A percentile compares a stretch with the other conserved stretches of the same genome.
These are phyloP conservation scores for Ctenoplectra terminalis DNA, from an alignment of 1,140 invertebrate species.

Conservation along the genomic window DNA sequence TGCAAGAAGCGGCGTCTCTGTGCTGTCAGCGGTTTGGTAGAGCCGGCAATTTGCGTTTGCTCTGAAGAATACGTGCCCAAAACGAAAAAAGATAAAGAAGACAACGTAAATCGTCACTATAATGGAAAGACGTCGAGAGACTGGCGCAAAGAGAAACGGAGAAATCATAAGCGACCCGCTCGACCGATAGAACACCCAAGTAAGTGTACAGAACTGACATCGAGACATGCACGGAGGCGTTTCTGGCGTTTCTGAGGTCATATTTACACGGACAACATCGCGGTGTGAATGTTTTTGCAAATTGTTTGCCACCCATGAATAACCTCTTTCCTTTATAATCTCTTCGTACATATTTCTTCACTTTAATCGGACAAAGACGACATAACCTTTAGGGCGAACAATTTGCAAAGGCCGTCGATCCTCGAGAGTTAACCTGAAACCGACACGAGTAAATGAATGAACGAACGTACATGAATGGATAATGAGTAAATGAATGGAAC, in stretches of 20 bases:
- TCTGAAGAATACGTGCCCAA: conserved; percentile 82
- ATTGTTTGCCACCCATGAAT: neutral
- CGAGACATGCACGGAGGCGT: conserved; percentile 61
- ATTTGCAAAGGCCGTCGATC: conserved; percentile 16
- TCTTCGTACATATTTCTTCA: neutral
- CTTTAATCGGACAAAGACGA: neutral
- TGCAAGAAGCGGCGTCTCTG: conserved; percentile 83
- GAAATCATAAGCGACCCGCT: conserved; percentile 50
- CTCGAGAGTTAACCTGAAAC: conserved; percentile 13
- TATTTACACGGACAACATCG: conserved; percentile 46
- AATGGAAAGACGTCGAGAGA: conserved; percentile 60
- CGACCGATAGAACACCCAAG: conserved; percentile 8
- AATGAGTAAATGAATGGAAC: conserved; percentile 49
- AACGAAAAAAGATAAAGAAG: conserved; percentile 80
- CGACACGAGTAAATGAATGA: neutral
- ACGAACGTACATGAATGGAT: conserved; percentile 13
- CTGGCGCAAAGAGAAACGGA: conserved; percentile 50
- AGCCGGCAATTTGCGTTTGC: conserved; percentile 82
- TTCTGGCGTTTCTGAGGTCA: conserved; percentile 33
- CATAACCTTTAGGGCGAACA: neutral
- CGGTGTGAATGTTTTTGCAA: neutral
- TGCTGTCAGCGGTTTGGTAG: conserved; percentile 83
- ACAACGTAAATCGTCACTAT: conserved; percentile 79
- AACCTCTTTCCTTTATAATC: neutral
- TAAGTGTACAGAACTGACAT: conserved; percentile 61